Evolutionary conservation across 1,140 invertebrate species (phyloP), one percentile per base, ranked within the genome.

Genomic region (Pararge aegeria): DNA sequence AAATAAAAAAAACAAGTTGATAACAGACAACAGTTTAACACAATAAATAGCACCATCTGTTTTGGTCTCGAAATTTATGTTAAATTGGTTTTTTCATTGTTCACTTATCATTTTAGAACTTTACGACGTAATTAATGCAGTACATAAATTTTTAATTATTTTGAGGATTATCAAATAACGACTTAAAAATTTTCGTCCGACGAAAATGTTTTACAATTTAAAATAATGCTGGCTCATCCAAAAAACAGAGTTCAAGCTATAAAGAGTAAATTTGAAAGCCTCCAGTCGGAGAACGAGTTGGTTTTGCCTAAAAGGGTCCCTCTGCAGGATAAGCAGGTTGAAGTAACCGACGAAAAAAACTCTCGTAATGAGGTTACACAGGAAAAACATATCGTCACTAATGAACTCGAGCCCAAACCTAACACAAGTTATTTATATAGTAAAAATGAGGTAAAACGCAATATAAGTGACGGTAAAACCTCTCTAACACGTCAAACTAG

Each of bases 401-500:
- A 80, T 20, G 71, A 83, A 40, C 79, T 70, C 66, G 42, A 67
- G 21, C 67, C 68, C 4, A 73, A 78, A 55, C 82, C 84, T 1
- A 89, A 89, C 61, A 56, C 64, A 18, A 89, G 87, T 64, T 87
- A 87, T 66, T 76, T 89, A 20, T 80, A 89, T 56, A 75, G 66
- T 10, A 79, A 78, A 69, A 74, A 56, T 68, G 84, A 87, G 29
- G 55, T 76, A 12, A 83, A 78, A 68, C 61, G 70, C 1, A 72
- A 61, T 50, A 44, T 64, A 10, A 78, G 75, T 66, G 78, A 80
- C n/a, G 56, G 69, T 6, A 89, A 87, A 61, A 73, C 73, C 34
- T 46, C 61, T 24, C 62, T 93, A 30, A 76, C 90, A 1, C 74
- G 92, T 12, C 92, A 93, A 62, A 76, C 80, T 0, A 93, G 92